Percentiles rank a stretch among this genome's conserved stretches.
Evolutionary conservation across 2,797 vertebrate genomes (phyloP).

Genomic region (Enoplosus armatus): DNA sequence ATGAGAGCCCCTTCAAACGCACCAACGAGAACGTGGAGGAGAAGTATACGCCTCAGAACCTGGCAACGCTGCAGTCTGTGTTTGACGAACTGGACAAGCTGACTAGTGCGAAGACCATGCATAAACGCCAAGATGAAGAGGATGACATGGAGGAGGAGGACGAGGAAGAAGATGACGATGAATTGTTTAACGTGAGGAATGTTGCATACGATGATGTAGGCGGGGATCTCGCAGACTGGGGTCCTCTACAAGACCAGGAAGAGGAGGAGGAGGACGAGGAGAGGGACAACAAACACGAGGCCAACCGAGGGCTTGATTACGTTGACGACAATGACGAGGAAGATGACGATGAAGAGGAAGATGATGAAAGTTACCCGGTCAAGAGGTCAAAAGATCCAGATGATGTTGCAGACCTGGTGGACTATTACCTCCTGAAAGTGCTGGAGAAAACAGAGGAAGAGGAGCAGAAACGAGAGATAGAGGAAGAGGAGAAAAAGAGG

Average conservation of each 20-base stretch:
- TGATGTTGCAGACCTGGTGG: slow-evolving; percentile 88
- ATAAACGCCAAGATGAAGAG: slow-evolving; percentile 87
- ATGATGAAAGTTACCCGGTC: slow-evolving; percentile 76
- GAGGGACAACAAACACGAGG: slow-evolving; percentile 85
- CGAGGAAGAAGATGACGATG: slow-evolving; percentile 83
- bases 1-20: slow-evolving; percentile 89
- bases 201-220: slow-evolving; percentile 89
- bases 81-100: slow-evolving; percentile 95
- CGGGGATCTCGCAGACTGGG: slow-evolving; percentile 89
- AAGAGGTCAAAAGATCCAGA: slow-evolving; percentile 89
- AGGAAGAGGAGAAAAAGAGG: slow-evolving; percentile 82
- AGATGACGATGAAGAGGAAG: slow-evolving; percentile 76
- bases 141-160: slow-evolving; percentile 79
- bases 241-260: slow-evolving; percentile 87
- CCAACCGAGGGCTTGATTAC: slow-evolving; percentile 83
- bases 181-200: slow-evolving; percentile 88
- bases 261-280: slow-evolving; percentile 88
- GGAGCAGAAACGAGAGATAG: slow-evolving; percentile 75
- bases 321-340: slow-evolving; percentile 78
- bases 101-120: slow-evolving; percentile 73
- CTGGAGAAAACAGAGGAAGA: slow-evolving; percentile 85
- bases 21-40: slow-evolving; percentile 96
- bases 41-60: slow-evolving; percentile 95
- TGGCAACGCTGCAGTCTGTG: slow-evolving; percentile 94
- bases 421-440: slow-evolving; percentile 91